phyloP scores from a whole-genome alignment of 2,888 invertebrate genomes.

The Aphelenchoides bicaudatus region DNA sequence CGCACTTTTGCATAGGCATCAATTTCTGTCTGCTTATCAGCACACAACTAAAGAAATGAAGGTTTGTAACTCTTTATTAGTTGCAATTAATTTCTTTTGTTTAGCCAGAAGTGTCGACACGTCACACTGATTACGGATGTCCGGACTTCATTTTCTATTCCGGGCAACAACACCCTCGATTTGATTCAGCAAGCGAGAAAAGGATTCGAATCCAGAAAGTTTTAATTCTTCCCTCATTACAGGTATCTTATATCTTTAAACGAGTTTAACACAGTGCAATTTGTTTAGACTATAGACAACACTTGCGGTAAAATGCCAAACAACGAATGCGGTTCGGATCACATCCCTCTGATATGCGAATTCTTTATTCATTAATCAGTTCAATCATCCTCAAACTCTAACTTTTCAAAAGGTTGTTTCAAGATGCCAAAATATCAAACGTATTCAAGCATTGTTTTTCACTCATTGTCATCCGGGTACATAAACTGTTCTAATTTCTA shows the following conservation, averaged over 20 bases:
- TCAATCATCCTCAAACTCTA: too few relatives aligned
- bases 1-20: too few relatives aligned
- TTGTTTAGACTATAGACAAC: too few relatives aligned
- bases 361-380: too few relatives aligned
- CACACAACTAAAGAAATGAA: slow-evolving; percentile 19
- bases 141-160: slow-evolving; percentile 55
- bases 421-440: too few relatives aligned
- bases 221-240: slow-evolving; percentile 25
- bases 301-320: slow-evolving; percentile 35
- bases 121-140: slow-evolving; percentile 36
- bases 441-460: too few relatives aligned
- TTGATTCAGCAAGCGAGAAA: slow-evolving; percentile 16
- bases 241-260: too few relatives aligned
- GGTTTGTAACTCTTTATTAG: slow-evolving; percentile 7
- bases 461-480: too few relatives aligned
- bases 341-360: slow-evolving; percentile 32
- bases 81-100: background rate
- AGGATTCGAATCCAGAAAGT: slow-evolving; percentile 22
- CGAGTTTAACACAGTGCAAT: too few relatives aligned
- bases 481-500: too few relatives aligned
- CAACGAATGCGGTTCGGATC: slow-evolving; percentile 32
- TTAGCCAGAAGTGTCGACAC: slow-evolving; percentile 41
- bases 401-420: too few relatives aligned
- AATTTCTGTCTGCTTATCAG: slow-evolving; percentile 36
- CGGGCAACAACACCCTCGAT: background rate